Percentiles rank a stretch among this genome's conserved stretches.
phyloP scores from a whole-genome alignment of 2,113 vertebrate species.

The Neodon shergylaensis region DNA sequence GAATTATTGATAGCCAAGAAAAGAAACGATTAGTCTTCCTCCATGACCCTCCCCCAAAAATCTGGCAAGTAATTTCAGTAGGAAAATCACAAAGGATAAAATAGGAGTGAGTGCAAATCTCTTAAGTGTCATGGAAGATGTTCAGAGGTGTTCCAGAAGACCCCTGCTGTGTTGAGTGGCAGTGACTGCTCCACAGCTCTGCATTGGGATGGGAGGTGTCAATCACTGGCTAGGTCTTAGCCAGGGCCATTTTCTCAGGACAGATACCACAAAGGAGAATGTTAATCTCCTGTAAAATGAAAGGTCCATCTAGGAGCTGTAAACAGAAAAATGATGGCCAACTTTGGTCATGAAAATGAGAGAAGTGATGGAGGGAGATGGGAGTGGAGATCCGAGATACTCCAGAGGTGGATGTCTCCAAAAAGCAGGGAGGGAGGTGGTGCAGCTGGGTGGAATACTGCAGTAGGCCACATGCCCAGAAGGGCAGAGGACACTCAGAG shows the following conservation, averaged over 20 bases:
- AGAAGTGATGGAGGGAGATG: background rate
- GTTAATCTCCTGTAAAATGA: background rate
- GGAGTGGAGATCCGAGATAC: background rate
- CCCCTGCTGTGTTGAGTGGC: fast-evolving
- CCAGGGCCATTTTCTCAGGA: background rate
- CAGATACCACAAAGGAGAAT: background rate
- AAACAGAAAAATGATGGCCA: background rate
- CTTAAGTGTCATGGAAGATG: background rate
- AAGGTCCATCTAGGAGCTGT: background rate
- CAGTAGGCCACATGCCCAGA: background rate
- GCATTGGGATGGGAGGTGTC: background rate
- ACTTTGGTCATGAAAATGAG: background rate
- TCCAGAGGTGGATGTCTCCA: too few species aligned
- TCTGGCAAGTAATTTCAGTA: background rate
- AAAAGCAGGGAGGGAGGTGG: fast-evolving
- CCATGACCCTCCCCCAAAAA: background rate
- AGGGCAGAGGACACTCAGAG: too few species aligned
- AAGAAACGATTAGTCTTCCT: background rate
- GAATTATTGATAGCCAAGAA: background rate
- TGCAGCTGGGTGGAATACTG: fast-evolving
- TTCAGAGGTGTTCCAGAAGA: background rate
- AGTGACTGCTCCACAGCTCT: background rate
- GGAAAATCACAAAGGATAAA: conserved; percentile 27
- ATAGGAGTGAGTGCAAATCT: background rate
- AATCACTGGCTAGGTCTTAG: background rate